These are phyloP conservation scores for Xylocopa sonorina DNA, from an alignment of 1,140 invertebrate genomes.

Conservation along the genomic window DNA sequence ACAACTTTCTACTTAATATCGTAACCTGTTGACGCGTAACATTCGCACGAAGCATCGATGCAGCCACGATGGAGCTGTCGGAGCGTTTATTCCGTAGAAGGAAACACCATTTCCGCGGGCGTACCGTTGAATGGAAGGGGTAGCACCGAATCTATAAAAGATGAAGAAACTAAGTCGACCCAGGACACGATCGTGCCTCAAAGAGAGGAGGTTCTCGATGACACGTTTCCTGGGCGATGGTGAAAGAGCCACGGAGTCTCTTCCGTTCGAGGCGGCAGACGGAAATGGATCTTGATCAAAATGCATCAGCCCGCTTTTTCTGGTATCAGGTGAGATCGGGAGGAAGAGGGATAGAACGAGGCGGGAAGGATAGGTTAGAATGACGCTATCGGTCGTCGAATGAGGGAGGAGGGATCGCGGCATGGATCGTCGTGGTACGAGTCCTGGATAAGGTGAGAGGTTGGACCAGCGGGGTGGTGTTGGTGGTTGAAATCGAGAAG, in stretches of 20 bases:
- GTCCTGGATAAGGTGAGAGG: neutral
- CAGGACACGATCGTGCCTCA: slow-evolving; percentile 20
- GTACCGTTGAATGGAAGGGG: neutral
- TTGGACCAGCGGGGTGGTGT: neutral
- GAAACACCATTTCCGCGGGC: neutral
- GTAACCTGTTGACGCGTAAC: neutral
- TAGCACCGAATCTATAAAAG: slow-evolving; percentile 37
- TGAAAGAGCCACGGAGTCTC: slow-evolving; percentile 40
- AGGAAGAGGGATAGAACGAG: neutral
- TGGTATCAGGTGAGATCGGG: slow-evolving; percentile 43
- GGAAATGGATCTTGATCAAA: slow-evolving; percentile 63
- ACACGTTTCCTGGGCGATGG: slow-evolving; percentile 37
- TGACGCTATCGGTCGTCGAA: neutral
- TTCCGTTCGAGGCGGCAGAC: slow-evolving; percentile 43
- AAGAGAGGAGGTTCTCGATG: slow-evolving; percentile 42
- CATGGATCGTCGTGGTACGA: slow-evolving; percentile 2
- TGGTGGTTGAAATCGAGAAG: slow-evolving; percentile 22
- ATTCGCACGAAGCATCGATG: neutral
- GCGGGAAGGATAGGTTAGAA: neutral
- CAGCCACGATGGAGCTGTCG: neutral
- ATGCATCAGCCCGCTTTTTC: slow-evolving; percentile 56
- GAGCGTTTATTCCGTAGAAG: neutral
- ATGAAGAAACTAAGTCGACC: slow-evolving; percentile 50
- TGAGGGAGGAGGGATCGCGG: neutral
- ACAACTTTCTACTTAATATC: too few species aligned